Base-by-base conservation (phyloP, 2,888 invertebrate genomes). In the Steinernema carpocapsae region DNA sequence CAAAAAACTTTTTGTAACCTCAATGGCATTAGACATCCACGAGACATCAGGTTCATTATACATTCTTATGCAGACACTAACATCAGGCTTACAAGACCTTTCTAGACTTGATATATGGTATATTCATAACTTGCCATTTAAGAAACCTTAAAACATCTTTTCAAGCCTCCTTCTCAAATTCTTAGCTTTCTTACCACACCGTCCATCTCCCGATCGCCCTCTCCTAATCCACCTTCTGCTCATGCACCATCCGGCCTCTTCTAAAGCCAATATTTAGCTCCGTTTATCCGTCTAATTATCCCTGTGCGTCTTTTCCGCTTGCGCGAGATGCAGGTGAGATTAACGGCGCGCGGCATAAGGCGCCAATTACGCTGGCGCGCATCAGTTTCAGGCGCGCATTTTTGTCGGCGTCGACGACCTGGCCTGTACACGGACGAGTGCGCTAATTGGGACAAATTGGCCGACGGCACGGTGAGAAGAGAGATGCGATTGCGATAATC, bases 401-500 rank as follows among this genome's bases (percentile, higher is more conserved):
- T 56, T 26, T 56, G 56, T 26, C 24, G 56, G 56, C 26, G 56
- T 7, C 43, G 43, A 43, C 56, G 56, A 56, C 56, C 56, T 19
- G n/a, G 26, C 24, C 43, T 26, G 56, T 17, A 26, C 56, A 56
- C 56, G 56, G 24, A 24, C 3, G 56, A 56, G 24, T 56, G 56
- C 56, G 26, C 56, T 7, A 14, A 26, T 56, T 22, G 17, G 26
- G 56, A 56, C 56, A 24, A 56, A 56, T 24, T 56, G 56, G 24
- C 56, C 56, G 56, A 56, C 56, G 56, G 56, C 56, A 56, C 56
- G 56, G 56, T 56, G 56, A 56, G 56, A 56, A 56, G 26, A 56
- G 56, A 56, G 56, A 56, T 56, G 56, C 56, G 56, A 56, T 56
- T 56, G 56, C 56, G 56, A 56, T 56, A 56, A 56, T 56, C 56